phyloP scores from a whole-genome alignment of 2,797 vertebrate species.

The Acipenser ruthenus region DNA sequence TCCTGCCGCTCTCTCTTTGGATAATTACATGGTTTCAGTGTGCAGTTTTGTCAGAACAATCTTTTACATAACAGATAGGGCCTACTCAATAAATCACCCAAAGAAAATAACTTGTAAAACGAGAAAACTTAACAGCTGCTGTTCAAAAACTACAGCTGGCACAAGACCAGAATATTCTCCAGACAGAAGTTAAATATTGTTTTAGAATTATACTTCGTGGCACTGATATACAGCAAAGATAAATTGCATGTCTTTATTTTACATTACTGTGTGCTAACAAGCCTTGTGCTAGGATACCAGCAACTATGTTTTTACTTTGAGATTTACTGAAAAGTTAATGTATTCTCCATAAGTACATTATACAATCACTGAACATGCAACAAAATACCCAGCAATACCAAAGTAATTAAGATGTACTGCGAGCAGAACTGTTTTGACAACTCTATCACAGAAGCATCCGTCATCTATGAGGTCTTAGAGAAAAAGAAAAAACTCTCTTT shows the following conservation, averaged over 20 bases:
- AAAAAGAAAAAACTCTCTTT: not conserved
- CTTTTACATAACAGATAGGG: too few species aligned
- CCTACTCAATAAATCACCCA: too few species aligned
- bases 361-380: constrained; percentile 5
- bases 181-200: not conserved
- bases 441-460: constrained; percentile 7
- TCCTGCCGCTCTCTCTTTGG: too few species aligned
- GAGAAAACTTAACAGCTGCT: not conserved
- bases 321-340: not conserved
- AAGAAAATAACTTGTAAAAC: too few species aligned
- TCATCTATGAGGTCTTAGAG: not conserved
- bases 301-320: not conserved
- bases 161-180: not conserved
- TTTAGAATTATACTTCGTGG: not conserved
- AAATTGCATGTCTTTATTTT: not conserved
- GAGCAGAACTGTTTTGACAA: constrained; percentile 21
- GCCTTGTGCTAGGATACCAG: not conserved
- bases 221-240: not conserved
- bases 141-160: not conserved
- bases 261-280: too few species aligned
- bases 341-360: constrained; percentile 10
- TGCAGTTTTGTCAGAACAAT: too few species aligned
- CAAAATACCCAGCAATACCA: constrained; percentile 19
- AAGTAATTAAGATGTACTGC: constrained; percentile 29
- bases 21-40: too few species aligned